These are phyloP conservation scores for Hirtodrosophila trivittata DNA, from an alignment of 2,888 invertebrate genomes.

Conservation along the genomic window DNA sequence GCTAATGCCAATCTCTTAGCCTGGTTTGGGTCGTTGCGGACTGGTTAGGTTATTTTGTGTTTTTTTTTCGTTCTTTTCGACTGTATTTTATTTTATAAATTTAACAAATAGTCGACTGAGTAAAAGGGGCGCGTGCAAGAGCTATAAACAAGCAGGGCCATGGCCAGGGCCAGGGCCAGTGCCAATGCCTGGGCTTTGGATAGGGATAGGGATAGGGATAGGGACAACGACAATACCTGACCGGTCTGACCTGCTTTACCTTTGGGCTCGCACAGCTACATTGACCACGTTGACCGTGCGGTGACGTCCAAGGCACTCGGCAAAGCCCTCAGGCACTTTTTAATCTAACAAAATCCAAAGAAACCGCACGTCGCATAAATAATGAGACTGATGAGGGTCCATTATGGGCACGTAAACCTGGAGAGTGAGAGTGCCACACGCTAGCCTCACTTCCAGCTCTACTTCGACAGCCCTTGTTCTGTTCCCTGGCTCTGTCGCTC, in stretches of 20 bases:
- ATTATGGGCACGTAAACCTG: constrained; percentile 77
- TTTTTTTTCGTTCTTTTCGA: constrained; percentile 21
- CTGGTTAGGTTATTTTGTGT: constrained; percentile 33
- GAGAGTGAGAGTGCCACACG: constrained; percentile 43
- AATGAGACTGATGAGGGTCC: constrained; percentile 81
- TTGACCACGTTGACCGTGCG: constrained; percentile 75
- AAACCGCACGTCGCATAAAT: constrained; percentile 81
- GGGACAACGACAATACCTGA: constrained; percentile 72
- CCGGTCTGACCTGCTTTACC: constrained; percentile 72
- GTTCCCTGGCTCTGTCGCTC: not conserved
- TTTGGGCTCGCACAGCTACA: constrained; percentile 46
- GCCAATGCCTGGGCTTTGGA: constrained; percentile 31
- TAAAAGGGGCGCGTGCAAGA: constrained; percentile 72
- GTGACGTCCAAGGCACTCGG: constrained; percentile 66
- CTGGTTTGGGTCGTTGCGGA: constrained; percentile 16
- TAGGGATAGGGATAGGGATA: constrained; percentile 30
- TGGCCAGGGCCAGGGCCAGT: constrained; percentile 20
- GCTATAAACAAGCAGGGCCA: constrained; percentile 66
- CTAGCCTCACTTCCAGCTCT: constrained; percentile 12
- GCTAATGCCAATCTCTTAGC: constrained; percentile 79
- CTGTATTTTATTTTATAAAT: constrained; percentile 73
- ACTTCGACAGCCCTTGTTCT: not conserved
- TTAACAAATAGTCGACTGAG: constrained; percentile 74
- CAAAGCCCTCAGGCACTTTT: constrained; percentile 79
- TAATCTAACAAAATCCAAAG: constrained; percentile 81